phyloP scores from a whole-genome alignment of 2,113 vertebrate genomes.

The western clawed frog (Xenopus tropicalis) region DNA sequence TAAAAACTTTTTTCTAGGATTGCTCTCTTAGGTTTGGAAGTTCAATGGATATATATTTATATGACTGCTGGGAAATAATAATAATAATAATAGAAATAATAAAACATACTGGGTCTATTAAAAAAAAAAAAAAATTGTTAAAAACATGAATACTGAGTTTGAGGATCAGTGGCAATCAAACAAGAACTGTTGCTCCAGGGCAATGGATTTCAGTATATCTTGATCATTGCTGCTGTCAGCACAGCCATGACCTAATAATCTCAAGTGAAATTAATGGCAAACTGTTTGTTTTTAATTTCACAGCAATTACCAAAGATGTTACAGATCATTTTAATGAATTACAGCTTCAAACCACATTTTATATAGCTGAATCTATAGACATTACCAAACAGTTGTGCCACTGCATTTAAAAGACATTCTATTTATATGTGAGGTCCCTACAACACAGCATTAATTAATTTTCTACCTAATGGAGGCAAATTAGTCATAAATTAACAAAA shows the following conservation, averaged over 20 bases:
- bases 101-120: not conserved
- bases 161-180: not conserved
- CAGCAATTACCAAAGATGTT: slow-evolving; percentile 11
- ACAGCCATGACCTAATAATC: not conserved
- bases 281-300: slow-evolving; percentile 20
- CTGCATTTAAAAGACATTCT: not conserved
- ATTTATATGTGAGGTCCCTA: not conserved
- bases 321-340: slow-evolving; percentile 10
- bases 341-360: not conserved
- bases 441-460: not conserved
- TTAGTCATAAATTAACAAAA: too few species aligned
- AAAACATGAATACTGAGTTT: not conserved
- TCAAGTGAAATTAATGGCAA: not conserved
- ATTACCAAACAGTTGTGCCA: not conserved
- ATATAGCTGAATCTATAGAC: not conserved
- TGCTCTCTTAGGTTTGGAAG: too few species aligned
- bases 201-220: not conserved
- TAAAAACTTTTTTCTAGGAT: too few species aligned
- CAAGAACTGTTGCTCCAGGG: not conserved
- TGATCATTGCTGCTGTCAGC: not conserved
- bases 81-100: too few species aligned
- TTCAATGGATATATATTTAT: too few species aligned
- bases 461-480: too few species aligned
- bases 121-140: not conserved
- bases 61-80: too few species aligned